phyloP scores from a whole-genome alignment of 1,140 invertebrate species.

The Triops longicaudatus region DNA sequence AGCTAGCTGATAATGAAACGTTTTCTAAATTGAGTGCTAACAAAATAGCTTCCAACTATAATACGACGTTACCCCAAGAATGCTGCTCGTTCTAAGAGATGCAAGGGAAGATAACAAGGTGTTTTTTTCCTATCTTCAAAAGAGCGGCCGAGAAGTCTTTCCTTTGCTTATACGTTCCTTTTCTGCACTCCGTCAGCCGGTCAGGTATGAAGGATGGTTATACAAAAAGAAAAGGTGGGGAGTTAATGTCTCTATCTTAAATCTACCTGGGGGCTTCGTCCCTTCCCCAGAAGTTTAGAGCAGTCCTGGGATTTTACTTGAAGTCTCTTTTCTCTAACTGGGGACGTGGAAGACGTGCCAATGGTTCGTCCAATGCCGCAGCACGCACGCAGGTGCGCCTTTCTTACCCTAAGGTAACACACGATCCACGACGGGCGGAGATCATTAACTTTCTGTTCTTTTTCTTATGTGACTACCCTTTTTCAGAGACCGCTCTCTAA shows the following conservation, averaged over 20 bases:
- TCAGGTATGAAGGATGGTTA: slow-evolving; percentile 8
- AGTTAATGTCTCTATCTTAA: slow-evolving; percentile 15
- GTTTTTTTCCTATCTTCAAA: background rate
- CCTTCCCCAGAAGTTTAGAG: background rate
- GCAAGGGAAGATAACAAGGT: slow-evolving; percentile 6
- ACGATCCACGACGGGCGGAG: background rate
- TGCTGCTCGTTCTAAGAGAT: background rate
- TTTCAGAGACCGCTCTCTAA: slow-evolving; percentile 10
- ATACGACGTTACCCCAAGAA: background rate
- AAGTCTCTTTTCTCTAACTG: slow-evolving; percentile 2
- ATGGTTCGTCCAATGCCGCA: background rate
- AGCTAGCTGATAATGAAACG: background rate
- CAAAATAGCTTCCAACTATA: slow-evolving; percentile 3
- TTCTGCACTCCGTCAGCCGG: slow-evolving; percentile 4
- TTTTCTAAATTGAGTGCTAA: background rate
- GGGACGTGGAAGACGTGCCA: background rate
- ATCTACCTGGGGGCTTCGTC: slow-evolving; percentile 6
- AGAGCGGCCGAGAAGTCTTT: background rate
- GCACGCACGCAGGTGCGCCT: background rate
- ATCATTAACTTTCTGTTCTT: slow-evolving; percentile 8
- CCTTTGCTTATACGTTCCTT: background rate
- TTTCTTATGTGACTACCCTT: slow-evolving; percentile 6
- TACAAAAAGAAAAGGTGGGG: slow-evolving; percentile 11
- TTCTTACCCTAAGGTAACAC: slow-evolving; percentile 5
- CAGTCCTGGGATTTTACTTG: background rate